A percentile compares a stretch with the other conserved stretches of the same genome.
Evolutionary conservation across 1,140 invertebrate genomes (phyloP).

Genomic region (Drosophila sechellia): DNA sequence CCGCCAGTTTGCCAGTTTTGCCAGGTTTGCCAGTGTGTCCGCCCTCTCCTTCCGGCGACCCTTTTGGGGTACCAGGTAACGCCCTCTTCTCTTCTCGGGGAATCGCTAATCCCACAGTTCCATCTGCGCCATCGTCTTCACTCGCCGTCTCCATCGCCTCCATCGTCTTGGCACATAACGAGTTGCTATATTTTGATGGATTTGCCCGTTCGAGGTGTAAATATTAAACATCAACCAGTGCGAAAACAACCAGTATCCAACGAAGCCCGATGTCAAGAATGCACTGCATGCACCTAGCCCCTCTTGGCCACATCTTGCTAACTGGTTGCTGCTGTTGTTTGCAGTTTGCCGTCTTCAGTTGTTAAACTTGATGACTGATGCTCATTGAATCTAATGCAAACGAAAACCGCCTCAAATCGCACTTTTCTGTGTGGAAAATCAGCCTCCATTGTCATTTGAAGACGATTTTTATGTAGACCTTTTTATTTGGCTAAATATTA

Average conservation of each 20-base stretch:
- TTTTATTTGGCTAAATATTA: background rate
- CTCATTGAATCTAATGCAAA: constrained; percentile 59
- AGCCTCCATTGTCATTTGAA: background rate
- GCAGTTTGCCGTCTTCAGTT: constrained; percentile 15
- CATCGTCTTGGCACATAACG: constrained; percentile 61
- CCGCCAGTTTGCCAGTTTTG: constrained; percentile 4
- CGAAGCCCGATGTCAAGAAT: constrained; percentile 10
- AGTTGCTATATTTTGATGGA: constrained; percentile 79
- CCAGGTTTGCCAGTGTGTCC: constrained; percentile 48
- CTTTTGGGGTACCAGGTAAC: constrained; percentile 16
- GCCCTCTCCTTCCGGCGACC: constrained; percentile 33
- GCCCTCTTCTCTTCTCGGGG: constrained; percentile 25
- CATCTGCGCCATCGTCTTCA: constrained; percentile 6
- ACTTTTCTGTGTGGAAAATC: background rate
- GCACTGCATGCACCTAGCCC: constrained; percentile 5
- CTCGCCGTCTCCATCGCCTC: constrained; percentile 3
- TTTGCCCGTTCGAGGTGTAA: constrained; percentile 74
- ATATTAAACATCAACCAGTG: constrained; percentile 78
- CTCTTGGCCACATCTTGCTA: constrained; percentile 15
- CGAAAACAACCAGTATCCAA: constrained; percentile 62
- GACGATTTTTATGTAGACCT: background rate
- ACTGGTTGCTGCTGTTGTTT: constrained; percentile 23
- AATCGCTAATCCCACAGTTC: constrained; percentile 28
- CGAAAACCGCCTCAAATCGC: constrained; percentile 31
- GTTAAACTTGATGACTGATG: constrained; percentile 53